Evolutionary conservation across 2,113 vertebrate species (phyloP), one percentile per base, ranked within the genome.

Genomic region (Mastomys coucha): DNA sequence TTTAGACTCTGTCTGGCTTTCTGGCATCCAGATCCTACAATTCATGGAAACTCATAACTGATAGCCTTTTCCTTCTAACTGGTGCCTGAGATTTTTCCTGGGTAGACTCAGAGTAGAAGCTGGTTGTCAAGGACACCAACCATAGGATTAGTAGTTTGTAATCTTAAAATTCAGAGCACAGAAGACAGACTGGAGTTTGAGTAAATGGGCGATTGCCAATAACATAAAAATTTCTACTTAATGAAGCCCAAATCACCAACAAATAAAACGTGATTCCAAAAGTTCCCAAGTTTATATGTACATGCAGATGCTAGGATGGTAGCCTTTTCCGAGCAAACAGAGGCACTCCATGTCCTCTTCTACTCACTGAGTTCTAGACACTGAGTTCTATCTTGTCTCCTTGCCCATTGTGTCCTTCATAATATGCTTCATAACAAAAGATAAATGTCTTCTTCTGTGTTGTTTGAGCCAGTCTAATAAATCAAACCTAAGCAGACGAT

Each of bases 121-220:
- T 20, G 12, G 2, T 42, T 86, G 36, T 39, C 33, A 67, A 3
- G 20, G 11, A 12, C 69, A 65, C 1, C 4, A n/a, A 60, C 1
- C 2, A 42, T 24, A 53, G 3, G 24, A 75, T 33, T 45, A 45
- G 58, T 93, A 7, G 5, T 51, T 17, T 91, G 45, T 1, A 49
- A 26, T 33, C 12, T 63, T 56, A 2, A 53, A n/a, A 45, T 1
- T 36, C 22, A n/a, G 1, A 6, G 2, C 0, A 0, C 8, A 49
- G 13, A 33, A 67, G 39, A 60, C 13, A 26, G 2, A 13, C 9
- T n/a, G 16, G 56, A 13, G 14, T 3, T 65, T 63, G 36, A 87
- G 28, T 45, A 56, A 28, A 51, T 39, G 0, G 12, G 3, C 51
- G 33, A 4, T 22, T 26, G 42, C 36, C 11, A 45, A 36, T 17